Conservation (phyloP, 1,140 invertebrate species). For the Nephila pilipes region DNA sequence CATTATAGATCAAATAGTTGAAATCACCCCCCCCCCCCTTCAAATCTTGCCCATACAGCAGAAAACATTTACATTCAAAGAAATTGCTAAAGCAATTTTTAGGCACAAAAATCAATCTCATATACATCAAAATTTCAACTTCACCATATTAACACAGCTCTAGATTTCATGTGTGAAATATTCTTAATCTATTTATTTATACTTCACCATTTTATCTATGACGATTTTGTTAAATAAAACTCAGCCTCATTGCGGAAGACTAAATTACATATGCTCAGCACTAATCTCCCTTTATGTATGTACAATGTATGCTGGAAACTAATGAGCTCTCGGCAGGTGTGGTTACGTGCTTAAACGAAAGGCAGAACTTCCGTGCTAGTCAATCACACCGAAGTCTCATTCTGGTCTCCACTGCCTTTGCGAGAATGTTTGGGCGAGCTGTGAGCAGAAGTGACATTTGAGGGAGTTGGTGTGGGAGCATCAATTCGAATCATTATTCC, state of each 20-base stretch:
- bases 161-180: conserved; percentile 7
- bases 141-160: neutral
- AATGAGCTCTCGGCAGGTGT: conserved; percentile 71
- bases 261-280: conserved; percentile 70
- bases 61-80: neutral
- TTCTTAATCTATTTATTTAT: conserved; percentile 16
- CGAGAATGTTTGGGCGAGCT: conserved; percentile 73
- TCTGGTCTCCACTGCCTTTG: conserved; percentile 68
- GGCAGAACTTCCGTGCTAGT: conserved; percentile 31
- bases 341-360: conserved; percentile 47
- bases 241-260: conserved; percentile 70
- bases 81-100: conserved; percentile 44
- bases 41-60: neutral
- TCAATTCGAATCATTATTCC: conserved; percentile 85
- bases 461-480: conserved; percentile 79
- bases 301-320: conserved; percentile 48
- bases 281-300: conserved; percentile 53
- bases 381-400: conserved; percentile 77
- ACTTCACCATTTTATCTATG: neutral
- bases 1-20: conserved; percentile 4
- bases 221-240: conserved; percentile 10
- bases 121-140: conserved; percentile 30
- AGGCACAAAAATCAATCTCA: conserved; percentile 40
- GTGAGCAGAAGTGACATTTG: conserved; percentile 63
- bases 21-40: neutral